Evolutionary conservation across 2,113 vertebrate genomes (phyloP), one percentile per base, ranked within the genome.

Genomic region (Thinocorus orbignyianus): DNA sequence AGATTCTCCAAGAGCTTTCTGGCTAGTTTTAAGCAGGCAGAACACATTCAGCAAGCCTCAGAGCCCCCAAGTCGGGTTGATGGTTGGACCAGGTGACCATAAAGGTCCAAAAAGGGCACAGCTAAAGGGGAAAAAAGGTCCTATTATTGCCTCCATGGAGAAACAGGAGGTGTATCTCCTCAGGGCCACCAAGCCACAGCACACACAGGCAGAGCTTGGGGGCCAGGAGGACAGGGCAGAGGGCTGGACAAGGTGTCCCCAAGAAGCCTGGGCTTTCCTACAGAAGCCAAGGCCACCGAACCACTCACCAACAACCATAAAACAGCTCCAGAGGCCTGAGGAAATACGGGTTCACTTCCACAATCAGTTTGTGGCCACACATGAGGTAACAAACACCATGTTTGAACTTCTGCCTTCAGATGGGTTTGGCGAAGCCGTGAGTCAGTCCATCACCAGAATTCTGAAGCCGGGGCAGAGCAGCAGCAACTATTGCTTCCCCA

Each of bases 251-350:
- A 35, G 46, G 39, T 11, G 41, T 35, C 68, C 76, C 60, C 4
- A 11, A 24, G 41, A 33, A 46, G 13, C 22, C 44, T 7, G 19
- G 39, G 33, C 37, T 35, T 24, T 19, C 18, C 15, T 15, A 39
- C 19, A 31, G 41, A 41, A 23, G 20, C 8, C 31, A 13, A 33
- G 15, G 35, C 26, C 37, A 6, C 69, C 9, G 22, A 64, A 13
- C 26, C 3, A 1, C 30, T 3, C 1, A 5, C 39, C 12, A 11
- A 13, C 0, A 48, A 20, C 37, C 22, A 8, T 7, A 22, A 23
- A 44, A 48, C 0, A 35, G 22, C n/a, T 64, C 68, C 49, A 42
- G 16, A 46, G 68, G 26, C 25, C 60, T 8, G 16, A 28, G 4
- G 19, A 46, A 41, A 23, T 19, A 54, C 41, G 46, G 0, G 74